Percentiles rank a stretch among this genome's conserved stretches.
phyloP scores from a whole-genome alignment of 2,797 vertebrate genomes.

The Bovichtus diacanthus region DNA sequence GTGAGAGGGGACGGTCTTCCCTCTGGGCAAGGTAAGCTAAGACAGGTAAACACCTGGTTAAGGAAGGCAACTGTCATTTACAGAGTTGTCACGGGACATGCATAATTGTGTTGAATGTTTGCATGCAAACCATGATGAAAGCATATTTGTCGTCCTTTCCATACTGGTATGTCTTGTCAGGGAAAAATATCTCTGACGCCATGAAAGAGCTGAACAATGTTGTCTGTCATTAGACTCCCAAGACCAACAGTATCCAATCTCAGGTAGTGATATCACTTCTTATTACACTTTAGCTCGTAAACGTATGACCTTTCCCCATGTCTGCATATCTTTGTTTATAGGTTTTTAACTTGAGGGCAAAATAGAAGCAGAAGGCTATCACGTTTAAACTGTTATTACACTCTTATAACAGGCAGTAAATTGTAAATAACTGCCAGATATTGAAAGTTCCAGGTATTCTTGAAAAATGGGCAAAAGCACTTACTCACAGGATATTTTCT shows the following conservation, averaged over 20 bases:
- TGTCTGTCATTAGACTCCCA: slow-evolving; percentile 62
- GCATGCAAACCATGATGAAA: slow-evolving; percentile 49
- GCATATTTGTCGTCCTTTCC: slow-evolving; percentile 41
- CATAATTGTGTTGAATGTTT: slow-evolving; percentile 57
- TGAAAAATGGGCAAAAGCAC: too few relatives aligned
- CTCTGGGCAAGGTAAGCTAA: slow-evolving; percentile 66
- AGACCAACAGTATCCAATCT: slow-evolving; percentile 42
- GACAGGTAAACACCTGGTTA: slow-evolving; percentile 77
- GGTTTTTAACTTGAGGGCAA: slow-evolving; percentile 27
- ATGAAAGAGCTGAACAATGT: slow-evolving; percentile 32
- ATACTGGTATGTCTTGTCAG: slow-evolving; percentile 9
- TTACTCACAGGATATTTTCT: too few relatives aligned
- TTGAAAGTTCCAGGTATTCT: too few relatives aligned
- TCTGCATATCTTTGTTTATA: slow-evolving; percentile 47
- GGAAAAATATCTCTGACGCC: slow-evolving; percentile 19
- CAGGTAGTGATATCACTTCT: slow-evolving; percentile 40
- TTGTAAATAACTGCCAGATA: too few relatives aligned
- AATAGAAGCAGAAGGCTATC: slow-evolving; percentile 24
- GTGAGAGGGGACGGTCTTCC: slow-evolving; percentile 54
- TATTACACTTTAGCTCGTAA: slow-evolving; percentile 54
- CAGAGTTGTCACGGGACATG: slow-evolving; percentile 51
- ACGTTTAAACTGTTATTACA: too few relatives aligned
- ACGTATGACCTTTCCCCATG: slow-evolving; percentile 49
- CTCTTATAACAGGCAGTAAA: too few relatives aligned
- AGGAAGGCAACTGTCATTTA: slow-evolving; percentile 65